Base-by-base conservation (phyloP, 1,140 invertebrate species). In the Steinernema feltiae region DNA sequence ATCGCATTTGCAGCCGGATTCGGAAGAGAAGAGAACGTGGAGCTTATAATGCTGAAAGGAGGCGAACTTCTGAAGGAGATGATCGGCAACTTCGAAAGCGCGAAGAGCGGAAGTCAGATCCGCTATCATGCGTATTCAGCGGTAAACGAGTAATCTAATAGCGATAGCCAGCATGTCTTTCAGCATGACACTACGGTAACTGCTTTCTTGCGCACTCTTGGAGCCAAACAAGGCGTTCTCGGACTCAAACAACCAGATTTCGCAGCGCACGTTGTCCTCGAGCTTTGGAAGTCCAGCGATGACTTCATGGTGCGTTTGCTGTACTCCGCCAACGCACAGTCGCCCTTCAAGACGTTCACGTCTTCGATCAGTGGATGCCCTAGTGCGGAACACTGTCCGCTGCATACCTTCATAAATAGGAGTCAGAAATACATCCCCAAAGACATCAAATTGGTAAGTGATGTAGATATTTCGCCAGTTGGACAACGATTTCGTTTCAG, bases 171-270 rank as follows among this genome's bases (percentile, higher is more conserved):
- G 15, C 7, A 12, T n/a, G 12, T 21, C 2, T 63, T 63, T 27
- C 12, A 71, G 69, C 74, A 75, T 30, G 74, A 75, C 21, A 75
- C 74, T 17, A 75, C 74, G 1, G 69, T 75, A 3, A 24, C 63
- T 21, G 74, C 74, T 15, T 75, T 75, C 27, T 30, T 75, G 30
- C 17, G 63, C 3, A 71, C 74, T 48, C 48, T 75, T 0, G 63
- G 70, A 71, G 69, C 69, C 0, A 75, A 75, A 46, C 18, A 75
- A 21, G 63, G 32, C 15, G 53, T 75, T 24, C 46, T 75, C 21
- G 63, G 69, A 0, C 69, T 24, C 1, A 53, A 70, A 17, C 0
- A 17, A 12, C 74, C 74, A 0, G 74, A 75, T 18, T 75, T 75
- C 70, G 74, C 74, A 1, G 74, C 74, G 0, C 32, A 32, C n/a